Percentiles rank a stretch among this genome's conserved stretches.
phyloP scores from a whole-genome alignment of 2,888 invertebrate species.

The Hipparchia semele region DNA sequence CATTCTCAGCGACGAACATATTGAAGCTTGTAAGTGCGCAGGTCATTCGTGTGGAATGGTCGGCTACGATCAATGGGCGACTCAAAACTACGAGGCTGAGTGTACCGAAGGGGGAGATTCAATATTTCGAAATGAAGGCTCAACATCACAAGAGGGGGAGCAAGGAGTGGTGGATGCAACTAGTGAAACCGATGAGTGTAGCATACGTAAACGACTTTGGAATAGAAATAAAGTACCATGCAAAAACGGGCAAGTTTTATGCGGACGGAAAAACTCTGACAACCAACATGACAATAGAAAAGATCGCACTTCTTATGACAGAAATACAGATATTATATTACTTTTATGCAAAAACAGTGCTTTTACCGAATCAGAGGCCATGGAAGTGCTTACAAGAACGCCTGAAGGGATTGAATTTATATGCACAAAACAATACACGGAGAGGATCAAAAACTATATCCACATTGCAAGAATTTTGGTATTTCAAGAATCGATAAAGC shows the following conservation, averaged over 20 bases:
- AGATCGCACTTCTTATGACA: slow-evolving; percentile 3
- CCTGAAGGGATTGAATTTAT: slow-evolving; percentile 51
- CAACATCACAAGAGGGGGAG: not conserved
- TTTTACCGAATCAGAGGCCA: slow-evolving; percentile 27
- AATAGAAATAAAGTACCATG: not conserved
- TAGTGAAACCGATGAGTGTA: slow-evolving; percentile 13
- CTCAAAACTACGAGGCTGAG: slow-evolving; percentile 8
- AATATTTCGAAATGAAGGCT: not conserved
- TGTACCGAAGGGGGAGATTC: slow-evolving; percentile 18
- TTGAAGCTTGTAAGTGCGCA: slow-evolving; percentile 28
- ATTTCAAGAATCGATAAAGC: slow-evolving; percentile 26
- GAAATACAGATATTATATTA: slow-evolving; percentile 17
- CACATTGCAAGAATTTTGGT: slow-evolving; percentile 48
- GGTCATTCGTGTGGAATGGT: slow-evolving; percentile 28
- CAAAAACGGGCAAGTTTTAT: not conserved
- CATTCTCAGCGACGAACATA: slow-evolving; percentile 33
- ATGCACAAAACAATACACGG: slow-evolving; percentile 38
- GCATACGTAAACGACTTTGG: slow-evolving; percentile 4
- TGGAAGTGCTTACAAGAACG: slow-evolving; percentile 50
- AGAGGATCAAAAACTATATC: slow-evolving; percentile 55
- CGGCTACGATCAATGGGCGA: not conserved
- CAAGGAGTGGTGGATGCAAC: slow-evolving; percentile 16
- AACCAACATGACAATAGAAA: not conserved
- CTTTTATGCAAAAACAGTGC: slow-evolving; percentile 26
- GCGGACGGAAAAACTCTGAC: not conserved